Conservation (phyloP, 2,113 vertebrate species). For the Chionomys nivalis region DNA sequence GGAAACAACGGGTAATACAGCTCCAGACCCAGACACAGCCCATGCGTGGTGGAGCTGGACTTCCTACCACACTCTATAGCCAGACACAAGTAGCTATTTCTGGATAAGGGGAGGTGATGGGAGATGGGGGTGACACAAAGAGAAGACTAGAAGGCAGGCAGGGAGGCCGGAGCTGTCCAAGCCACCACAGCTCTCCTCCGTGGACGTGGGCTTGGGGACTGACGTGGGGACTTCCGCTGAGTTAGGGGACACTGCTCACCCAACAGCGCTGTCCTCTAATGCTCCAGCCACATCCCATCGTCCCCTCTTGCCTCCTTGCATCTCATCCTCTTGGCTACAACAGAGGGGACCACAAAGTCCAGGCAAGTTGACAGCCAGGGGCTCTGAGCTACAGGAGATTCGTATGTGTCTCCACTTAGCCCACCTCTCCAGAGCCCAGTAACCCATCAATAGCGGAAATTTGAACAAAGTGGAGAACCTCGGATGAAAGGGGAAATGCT, state of each 20-base stretch:
- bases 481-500: slow-evolving; percentile 79
- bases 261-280: not conserved
- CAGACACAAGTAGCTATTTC: not conserved
- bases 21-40: not conserved
- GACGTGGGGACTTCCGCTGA: not conserved
- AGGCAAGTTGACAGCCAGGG: slow-evolving; percentile 19
- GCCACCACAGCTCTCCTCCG: not conserved
- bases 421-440: slow-evolving; percentile 84
- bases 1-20: not conserved
- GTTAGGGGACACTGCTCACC: fast-evolving
- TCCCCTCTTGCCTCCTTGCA: not conserved
- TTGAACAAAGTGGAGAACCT: slow-evolving; percentile 84
- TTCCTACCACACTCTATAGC: not conserved
- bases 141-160: not conserved
- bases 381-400: slow-evolving; percentile 70
- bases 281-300: not conserved
- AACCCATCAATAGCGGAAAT: slow-evolving; percentile 86
- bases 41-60: not conserved
- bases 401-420: slow-evolving; percentile 78
- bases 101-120: not conserved
- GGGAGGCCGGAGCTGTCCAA: too few relatives aligned
- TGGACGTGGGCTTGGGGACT: not conserved
- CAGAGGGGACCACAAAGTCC: not conserved
- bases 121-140: not conserved
- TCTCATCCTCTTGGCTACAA: slow-evolving; percentile 10